Percentiles rank a stretch among this genome's conserved stretches.
phyloP scores from a whole-genome alignment of 2,113 vertebrate genomes.

The Peucedramus taeniatus region DNA sequence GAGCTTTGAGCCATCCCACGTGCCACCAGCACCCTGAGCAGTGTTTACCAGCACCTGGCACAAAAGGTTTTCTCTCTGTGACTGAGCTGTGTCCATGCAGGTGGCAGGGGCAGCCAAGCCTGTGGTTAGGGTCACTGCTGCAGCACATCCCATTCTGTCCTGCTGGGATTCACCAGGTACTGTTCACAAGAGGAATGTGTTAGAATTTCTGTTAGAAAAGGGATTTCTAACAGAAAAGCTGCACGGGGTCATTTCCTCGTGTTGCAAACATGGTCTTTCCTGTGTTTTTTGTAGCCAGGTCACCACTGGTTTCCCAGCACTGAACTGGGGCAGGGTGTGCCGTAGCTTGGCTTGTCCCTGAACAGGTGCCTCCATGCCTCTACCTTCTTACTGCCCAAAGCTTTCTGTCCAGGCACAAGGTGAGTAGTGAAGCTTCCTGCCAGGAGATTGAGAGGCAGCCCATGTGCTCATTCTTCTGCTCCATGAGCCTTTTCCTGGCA shows the following conservation, averaged over 20 bases:
- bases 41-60: background rate
- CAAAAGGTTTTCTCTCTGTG: rapidly evolving
- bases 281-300: background rate
- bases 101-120: background rate
- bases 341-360: background rate
- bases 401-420: background rate
- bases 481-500: background rate
- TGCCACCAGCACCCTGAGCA: background rate
- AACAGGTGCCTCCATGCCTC: background rate
- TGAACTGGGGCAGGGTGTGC: background rate
- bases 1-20: background rate
- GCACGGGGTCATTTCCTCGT: background rate
- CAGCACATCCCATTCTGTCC: background rate
- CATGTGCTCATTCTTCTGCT: rapidly evolving
- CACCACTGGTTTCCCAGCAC: background rate
- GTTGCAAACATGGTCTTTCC: background rate
- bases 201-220: no score
- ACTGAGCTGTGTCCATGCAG: background rate
- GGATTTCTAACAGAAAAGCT: background rate
- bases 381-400: background rate
- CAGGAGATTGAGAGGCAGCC: background rate
- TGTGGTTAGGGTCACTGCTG: rapidly evolving
- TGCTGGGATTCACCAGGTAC: background rate
- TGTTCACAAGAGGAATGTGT: background rate
- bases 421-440: background rate